Evolutionary conservation across 2,113 vertebrate species (phyloP), one percentile per base, ranked within the genome.

Genomic region (Gorilla gorilla): DNA sequence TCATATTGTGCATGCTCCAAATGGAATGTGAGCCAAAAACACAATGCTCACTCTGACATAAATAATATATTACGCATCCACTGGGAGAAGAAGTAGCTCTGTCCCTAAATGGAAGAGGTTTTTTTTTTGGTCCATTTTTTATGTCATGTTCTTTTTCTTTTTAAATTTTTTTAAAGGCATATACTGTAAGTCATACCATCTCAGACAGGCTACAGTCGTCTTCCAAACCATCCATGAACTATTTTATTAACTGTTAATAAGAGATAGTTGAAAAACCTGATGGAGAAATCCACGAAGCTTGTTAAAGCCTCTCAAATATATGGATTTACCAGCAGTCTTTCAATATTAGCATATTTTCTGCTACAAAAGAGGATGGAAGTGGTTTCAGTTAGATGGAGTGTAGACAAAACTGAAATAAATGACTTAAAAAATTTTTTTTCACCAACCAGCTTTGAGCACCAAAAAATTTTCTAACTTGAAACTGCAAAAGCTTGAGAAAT

Each of bases 241-340:
- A 81, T 81, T 91, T 97, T 92, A 96, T 94, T 96, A 97, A 89
- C 52, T 80, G 45, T 55, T 88, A 97, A 82, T 96, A 94, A 94
- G 48, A 95, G 13, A 95, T 30, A 92, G 45, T n/a, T 93, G 66
- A 88, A 88, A 97, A 94, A 78, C 12, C 85, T 93, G 88, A 83
- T 32, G n/a, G 50, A 64, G 92, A 93, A 97, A 95, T 82, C 90
- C 75, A 85, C 12, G 75, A 61, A 90, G 79, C 73, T 96, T 83
- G 59, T 66, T 88, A 90, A 96, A 50, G 59, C 35, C 25, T 52
- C 76, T 96, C 32, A 89, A 50, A 88, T 59, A 84, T 45, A 80
- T 83, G 43, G 55, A 89, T 96, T 78, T 94, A 86, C 66, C 66
- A 79, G 59, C 6, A 52, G 18, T 86, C 84, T 93, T n/a, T 95